Conservation (phyloP, 64 coral and sea anemone genomes). For the Pachyseris speciosa region DNA sequence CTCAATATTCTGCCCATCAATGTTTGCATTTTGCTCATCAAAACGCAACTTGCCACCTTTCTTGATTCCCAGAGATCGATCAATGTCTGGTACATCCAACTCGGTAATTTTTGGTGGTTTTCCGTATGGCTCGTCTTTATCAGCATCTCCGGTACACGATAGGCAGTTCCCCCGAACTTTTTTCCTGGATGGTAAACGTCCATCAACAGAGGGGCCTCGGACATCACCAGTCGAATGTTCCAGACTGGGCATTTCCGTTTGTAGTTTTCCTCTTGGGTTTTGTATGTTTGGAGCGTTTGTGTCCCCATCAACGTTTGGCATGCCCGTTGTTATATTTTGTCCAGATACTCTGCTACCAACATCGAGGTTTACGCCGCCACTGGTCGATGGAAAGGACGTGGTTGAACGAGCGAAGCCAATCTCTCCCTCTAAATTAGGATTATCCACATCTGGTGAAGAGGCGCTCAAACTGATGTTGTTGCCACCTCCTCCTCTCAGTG, state of each 20-base stretch:
- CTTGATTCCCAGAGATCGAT: neutral
- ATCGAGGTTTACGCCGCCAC: neutral
- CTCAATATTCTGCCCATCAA: neutral
- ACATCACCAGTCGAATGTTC: neutral
- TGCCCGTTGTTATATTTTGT: neutral
- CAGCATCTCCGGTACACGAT: neutral
- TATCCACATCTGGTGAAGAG: neutral
- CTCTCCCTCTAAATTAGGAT: neutral
- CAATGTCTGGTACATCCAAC: neutral
- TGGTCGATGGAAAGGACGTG: neutral
- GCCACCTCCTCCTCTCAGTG: neutral
- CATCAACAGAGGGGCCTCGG: neutral
- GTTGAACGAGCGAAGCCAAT: neutral
- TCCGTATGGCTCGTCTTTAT: slow-evolving; percentile 20
- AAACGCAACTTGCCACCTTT: neutral
- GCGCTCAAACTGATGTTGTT: too few species aligned
- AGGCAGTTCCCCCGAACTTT: neutral
- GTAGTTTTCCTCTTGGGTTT: neutral
- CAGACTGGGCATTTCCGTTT: neutral
- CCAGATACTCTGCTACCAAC: neutral
- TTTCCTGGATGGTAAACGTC: neutral
- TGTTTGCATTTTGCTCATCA: neutral
- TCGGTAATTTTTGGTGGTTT: neutral
- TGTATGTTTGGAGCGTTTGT: neutral
- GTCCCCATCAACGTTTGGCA: neutral